Base-by-base conservation (phyloP, 1,140 invertebrate species). In the Dolichoris vasculosae region DNA sequence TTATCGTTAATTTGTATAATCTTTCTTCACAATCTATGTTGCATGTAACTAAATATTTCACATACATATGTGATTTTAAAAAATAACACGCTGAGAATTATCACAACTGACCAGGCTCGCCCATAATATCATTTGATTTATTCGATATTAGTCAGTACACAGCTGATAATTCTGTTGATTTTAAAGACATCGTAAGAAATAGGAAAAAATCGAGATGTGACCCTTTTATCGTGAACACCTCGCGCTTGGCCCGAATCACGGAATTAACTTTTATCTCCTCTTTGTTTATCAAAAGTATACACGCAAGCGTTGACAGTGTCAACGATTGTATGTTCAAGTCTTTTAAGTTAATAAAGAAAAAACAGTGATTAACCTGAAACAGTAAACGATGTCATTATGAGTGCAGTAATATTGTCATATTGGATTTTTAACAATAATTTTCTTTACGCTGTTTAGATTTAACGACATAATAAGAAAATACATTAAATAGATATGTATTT, bases 161-260 rank as follows among this genome's bases (percentile, higher is more conserved):
- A 26, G 46, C 23, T 38, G 91, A 92, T 92, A 92, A 92, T 89
- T 63, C 80, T 92, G 88, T 92, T 92, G 90, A 92, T 88, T 86
- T 87, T 88, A 86, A 90, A 89, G 88, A 48, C 67, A 71, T 85
- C 77, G 35, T 77, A 85, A 81, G n/a, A 67, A 82, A 59, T 3
- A 2, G 86, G 90, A 89, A 88, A 89, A 90, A 90, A 90, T 84
- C 84, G 86, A 91, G 91, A 90, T 87, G 90, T 85, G 91, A 88
- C 87, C 55, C 79, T 83, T 83, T 91, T 92, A 92, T 92, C 91
- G 20, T 23, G 15, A 51, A 55, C 82, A 79, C 77, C 75, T 87
- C 78, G 86, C 71, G 77, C 85, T 85, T 77, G 87, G 81, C 87
- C 84, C 87, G 88, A 84, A 86, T 89, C 82, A 75, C 64, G 69